Evolutionary conservation across 2,888 invertebrate species (phyloP), one percentile per base, ranked within the genome.

Genomic region (Philhelius pedissequus): DNA sequence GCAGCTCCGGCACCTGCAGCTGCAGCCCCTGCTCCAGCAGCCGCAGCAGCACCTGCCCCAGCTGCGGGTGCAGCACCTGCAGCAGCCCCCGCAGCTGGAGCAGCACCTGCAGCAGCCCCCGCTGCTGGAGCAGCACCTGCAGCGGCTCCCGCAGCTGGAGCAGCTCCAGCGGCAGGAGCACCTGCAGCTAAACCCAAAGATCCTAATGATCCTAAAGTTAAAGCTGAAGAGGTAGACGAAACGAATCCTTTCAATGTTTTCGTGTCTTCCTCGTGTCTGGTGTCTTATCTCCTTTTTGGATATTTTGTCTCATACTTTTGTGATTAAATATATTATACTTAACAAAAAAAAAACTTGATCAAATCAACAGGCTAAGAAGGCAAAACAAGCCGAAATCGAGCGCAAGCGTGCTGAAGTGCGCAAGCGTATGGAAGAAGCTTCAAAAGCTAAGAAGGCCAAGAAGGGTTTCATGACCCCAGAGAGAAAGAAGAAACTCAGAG

Each of bases 401-500:
- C 96, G 97, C 94, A 98, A 98, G 94, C 97, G 98, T 94, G 98
- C 98, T 92, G 98, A 99, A 93, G 98, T 99, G 93, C 96, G 98
- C 93, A 97, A 97, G 94, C 97, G 98, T 92, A 96, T 99, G 94
- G 99, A 99, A 93, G 98, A 98, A 93, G 98, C 98, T 93, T 97
- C 98, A 92, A 97, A 97, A 92, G 97, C 97, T 92, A 99, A 99
- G 94, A 98, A 98, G 94, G 98, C 97, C 92, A 99, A 99, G 96
- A 99, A 99, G 94, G 99, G 99, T 95, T 99, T 99, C 96, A 98
- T 98, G 97, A 98, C 99, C 91, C 98, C 99, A 87, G 99, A 99
- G 93, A 98, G 99, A 94, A 99, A 99, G 97, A 99, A 99, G 97
- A 98, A 99, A 93, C 97, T 99, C 92, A 96, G 99, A 95, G 98